Evolutionary conservation across 2,113 vertebrate species (phyloP).

Genomic region (Phalacrocorax carbo): DNA sequence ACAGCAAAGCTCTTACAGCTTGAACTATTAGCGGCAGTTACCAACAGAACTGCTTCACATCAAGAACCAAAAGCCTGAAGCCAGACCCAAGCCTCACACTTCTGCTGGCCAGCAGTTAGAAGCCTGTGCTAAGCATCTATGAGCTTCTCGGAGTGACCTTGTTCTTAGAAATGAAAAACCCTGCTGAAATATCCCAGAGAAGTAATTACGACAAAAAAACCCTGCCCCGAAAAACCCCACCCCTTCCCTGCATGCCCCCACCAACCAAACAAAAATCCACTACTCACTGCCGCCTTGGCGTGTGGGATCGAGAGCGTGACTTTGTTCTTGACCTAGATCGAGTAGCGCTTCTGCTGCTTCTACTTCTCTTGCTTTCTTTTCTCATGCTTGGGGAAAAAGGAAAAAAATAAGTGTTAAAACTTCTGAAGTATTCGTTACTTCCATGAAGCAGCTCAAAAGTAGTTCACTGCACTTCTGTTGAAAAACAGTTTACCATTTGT

Average conservation of each 20-base stretch:
- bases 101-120: not conserved
- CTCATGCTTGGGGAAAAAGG: constrained; percentile 75
- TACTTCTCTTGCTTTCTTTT: constrained; percentile 91
- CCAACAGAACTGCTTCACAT: not conserved
- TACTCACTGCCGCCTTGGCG: constrained; percentile 91
- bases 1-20: not conserved
- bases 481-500: fast-evolving
- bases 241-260: not conserved
- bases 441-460: not conserved
- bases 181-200: not conserved
- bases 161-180: not conserved
- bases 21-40: not conserved
- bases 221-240: fast-evolving
- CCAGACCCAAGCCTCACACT: no score
- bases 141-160: not conserved
- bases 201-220: fast-evolving
- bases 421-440: not conserved
- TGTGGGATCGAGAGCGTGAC: constrained; percentile 88
- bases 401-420: not conserved
- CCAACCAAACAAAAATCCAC: not conserved
- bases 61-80: fast-evolving
- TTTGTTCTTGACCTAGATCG: constrained; percentile 88
- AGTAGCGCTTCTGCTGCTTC: constrained; percentile 89
- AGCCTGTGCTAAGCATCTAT: not conserved
- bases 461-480: not conserved